phyloP scores from a whole-genome alignment of 92 coral and sea anemone species.

The Montipora capitata region DNA sequence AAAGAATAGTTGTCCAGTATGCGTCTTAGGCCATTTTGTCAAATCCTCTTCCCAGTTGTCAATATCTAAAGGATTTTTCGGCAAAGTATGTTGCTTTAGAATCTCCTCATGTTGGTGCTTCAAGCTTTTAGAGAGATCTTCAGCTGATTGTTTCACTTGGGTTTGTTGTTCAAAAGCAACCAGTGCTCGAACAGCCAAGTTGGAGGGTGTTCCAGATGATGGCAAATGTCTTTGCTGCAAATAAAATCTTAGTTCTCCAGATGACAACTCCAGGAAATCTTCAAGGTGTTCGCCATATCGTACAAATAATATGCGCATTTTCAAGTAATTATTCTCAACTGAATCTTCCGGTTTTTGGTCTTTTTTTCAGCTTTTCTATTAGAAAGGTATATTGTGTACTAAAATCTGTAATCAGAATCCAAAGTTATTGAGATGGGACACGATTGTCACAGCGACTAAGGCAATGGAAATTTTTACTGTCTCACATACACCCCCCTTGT shows the following conservation, averaged over 20 bases:
- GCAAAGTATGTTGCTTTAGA: conserved; percentile 32
- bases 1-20: no score
- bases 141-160: conserved; percentile 43
- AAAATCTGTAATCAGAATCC: conserved; percentile 18
- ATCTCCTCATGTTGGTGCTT: conserved; percentile 37
- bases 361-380: conserved; percentile 22
- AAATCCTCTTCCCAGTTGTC: conserved; percentile 42
- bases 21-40: no score
- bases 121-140: conserved; percentile 39
- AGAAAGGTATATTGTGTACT: conserved; percentile 22
- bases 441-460: no score
- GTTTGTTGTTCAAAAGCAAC: conserved; percentile 62
- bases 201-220: conserved; percentile 42
- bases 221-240: conserved; percentile 25
- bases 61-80: conserved; percentile 44
- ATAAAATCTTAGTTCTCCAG: conserved; percentile 43
- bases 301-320: not conserved
- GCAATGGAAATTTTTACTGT: no score
- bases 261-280: conserved; percentile 39
- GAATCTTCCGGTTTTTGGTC: conserved; percentile 40
- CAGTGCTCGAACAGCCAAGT: conserved; percentile 61
- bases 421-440: conserved; percentile 15
- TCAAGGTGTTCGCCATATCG: not conserved
- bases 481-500: no score
- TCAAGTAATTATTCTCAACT: no score